Evolutionary conservation across 2,113 vertebrate genomes (phyloP).

Genomic region (Alosa alosa): DNA sequence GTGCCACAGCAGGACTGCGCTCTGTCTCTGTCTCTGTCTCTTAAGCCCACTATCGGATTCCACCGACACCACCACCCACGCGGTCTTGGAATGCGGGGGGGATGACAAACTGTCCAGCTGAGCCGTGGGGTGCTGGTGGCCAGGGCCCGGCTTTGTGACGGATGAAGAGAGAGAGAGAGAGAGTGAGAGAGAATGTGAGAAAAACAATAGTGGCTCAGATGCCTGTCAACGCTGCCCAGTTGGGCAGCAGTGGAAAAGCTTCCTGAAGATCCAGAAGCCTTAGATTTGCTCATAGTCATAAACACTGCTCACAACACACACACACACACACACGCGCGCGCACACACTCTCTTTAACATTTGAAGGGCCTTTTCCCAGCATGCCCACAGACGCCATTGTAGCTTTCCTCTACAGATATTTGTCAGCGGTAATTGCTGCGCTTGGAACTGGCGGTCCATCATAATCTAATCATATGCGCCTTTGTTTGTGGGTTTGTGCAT

Average conservation of each 20-base stretch:
- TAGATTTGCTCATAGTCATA: not conserved
- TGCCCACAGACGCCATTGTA: constrained; percentile 9
- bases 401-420: constrained; percentile 25
- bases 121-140: constrained; percentile 9
- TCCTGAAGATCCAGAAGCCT: not conserved
- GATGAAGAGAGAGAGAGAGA: constrained; percentile 13
- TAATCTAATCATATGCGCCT: not conserved
- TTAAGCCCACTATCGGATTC: not conserved
- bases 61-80: not conserved
- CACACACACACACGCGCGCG: not conserved
- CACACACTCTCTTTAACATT: not conserved
- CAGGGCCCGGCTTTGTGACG: not conserved
- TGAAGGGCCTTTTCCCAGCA: not conserved
- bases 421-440: not conserved
- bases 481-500: not conserved
- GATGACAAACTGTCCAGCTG: constrained; percentile 32
- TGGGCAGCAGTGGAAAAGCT: not conserved
- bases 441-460: constrained; percentile 3
- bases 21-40: not conserved
- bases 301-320: not conserved
- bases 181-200: not conserved
- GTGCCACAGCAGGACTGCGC: not conserved
- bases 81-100: constrained; percentile 18
- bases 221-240: not conserved
- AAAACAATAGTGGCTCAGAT: constrained; percentile 1